phyloP scores from a whole-genome alignment of 2,113 vertebrate species.

The Chinchilla lanigera region DNA sequence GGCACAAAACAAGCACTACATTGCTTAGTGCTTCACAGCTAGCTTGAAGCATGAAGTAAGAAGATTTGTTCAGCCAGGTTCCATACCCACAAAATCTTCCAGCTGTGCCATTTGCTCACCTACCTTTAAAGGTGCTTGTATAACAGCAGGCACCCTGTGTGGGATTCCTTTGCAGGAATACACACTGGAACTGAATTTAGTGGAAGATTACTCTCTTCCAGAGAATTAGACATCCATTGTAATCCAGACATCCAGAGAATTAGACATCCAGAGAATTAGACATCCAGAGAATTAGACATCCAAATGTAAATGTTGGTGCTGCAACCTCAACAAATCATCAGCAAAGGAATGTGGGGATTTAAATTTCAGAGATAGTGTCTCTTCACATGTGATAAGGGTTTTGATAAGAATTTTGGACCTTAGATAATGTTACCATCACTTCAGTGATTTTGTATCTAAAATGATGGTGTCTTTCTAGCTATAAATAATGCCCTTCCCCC shows the following conservation, averaged over 20 bases:
- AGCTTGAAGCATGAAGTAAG: slow-evolving; percentile 64
- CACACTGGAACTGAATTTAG: not conserved
- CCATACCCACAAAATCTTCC: not conserved
- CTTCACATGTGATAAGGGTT: slow-evolving; percentile 44
- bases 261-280: not conserved
- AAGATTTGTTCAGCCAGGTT: slow-evolving; percentile 47
- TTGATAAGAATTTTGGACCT: slow-evolving; percentile 58
- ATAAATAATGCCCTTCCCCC: slow-evolving; percentile 30
- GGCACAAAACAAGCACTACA: slow-evolving; percentile 70
- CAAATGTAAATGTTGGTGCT: slow-evolving; percentile 1
- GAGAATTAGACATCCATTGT: slow-evolving; percentile 24
- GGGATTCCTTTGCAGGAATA: not conserved
- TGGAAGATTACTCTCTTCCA: slow-evolving; percentile 29
- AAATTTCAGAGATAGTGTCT: slow-evolving; percentile 53
- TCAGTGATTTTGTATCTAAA: slow-evolving; percentile 65
- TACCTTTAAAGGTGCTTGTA: slow-evolving; percentile 18
- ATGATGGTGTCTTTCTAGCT: slow-evolving; percentile 31
- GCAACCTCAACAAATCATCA: slow-evolving; percentile 33
- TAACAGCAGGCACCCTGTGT: not conserved
- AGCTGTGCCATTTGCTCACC: slow-evolving; percentile 7
- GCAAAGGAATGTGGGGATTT: slow-evolving; percentile 9
- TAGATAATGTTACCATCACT: slow-evolving; percentile 61
- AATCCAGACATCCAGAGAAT: not conserved
- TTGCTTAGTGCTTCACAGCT: slow-evolving; percentile 58
- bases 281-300: not conserved